Conservation (phyloP, 1,140 invertebrate genomes). For the Littorina saxatilis region DNA sequence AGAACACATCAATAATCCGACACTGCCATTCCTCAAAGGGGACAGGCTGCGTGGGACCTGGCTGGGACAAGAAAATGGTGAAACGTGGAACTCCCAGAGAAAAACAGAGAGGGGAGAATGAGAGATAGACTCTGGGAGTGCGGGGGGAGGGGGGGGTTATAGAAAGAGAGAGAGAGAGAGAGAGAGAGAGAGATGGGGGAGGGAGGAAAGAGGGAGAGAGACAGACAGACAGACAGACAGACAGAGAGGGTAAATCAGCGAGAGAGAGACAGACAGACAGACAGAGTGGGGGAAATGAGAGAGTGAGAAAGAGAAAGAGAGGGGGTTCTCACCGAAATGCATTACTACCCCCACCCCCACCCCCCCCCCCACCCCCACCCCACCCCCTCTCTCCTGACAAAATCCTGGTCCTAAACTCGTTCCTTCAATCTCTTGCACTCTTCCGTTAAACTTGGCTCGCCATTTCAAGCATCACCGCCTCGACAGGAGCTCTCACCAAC, state of each 20-base stretch:
- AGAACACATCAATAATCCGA: no score
- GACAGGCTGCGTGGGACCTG: no score
- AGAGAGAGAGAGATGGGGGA: slow-evolving; percentile 5
- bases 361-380: no score
- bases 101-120: not conserved
- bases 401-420: no score
- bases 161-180: slow-evolving; percentile 31
- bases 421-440: no score
- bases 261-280: slow-evolving; percentile 16
- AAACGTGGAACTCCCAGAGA: not conserved
- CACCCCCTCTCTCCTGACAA: no score
- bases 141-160: not conserved
- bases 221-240: not conserved
- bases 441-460: no score
- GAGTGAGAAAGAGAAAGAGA: slow-evolving; percentile 16
- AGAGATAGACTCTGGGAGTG: slow-evolving; percentile 1
- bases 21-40: no score
- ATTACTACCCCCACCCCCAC: no score
- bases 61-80: not conserved
- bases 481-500: no score
- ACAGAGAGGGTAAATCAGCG: slow-evolving; percentile 18
- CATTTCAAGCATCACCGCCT: no score
- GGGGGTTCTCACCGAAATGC: no score
- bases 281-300: slow-evolving; percentile 2
- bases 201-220: not conserved